Percentiles rank a stretch among this genome's conserved stretches.
Conservation (phyloP, 2,888 invertebrate species). For the Oxyteleia sp. region DNA sequence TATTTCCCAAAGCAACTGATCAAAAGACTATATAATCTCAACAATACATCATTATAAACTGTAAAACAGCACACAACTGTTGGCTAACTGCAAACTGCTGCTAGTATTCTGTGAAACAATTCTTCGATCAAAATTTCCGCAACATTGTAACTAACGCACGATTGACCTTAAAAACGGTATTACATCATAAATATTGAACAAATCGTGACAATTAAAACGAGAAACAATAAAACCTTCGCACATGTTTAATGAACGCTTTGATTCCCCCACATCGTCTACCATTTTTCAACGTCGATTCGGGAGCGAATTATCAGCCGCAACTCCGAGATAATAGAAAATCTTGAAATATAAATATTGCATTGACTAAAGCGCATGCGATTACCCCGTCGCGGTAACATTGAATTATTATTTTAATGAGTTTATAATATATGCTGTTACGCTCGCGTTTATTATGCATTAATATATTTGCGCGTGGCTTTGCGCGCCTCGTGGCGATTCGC, state of each 20-base stretch:
- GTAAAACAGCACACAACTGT: too few relatives aligned
- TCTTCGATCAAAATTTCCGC: neutral
- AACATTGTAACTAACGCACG: neutral
- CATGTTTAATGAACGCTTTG: constrained; percentile 8
- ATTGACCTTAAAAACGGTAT: constrained; percentile 8
- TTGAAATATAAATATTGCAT: constrained; percentile 57
- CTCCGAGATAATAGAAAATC: constrained; percentile 49
- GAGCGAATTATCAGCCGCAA: constrained; percentile 36
- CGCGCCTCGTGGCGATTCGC: constrained; percentile 48
- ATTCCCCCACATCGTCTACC: neutral
- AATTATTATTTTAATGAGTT: constrained; percentile 65
- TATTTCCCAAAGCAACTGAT: too few relatives aligned
- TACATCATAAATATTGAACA: constrained; percentile 44
- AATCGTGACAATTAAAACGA: constrained; percentile 23
- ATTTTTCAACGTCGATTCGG: constrained; percentile 2
- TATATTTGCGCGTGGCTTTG: constrained; percentile 59
- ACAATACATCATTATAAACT: too few relatives aligned
- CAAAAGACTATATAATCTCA: too few relatives aligned
- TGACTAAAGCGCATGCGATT: constrained; percentile 39
- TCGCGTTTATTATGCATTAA: constrained; percentile 66
- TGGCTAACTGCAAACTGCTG: too few relatives aligned
- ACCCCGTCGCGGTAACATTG: constrained; percentile 34
- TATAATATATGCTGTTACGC: constrained; percentile 49
- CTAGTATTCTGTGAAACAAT: too few relatives aligned
- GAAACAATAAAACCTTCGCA: constrained; percentile 41